Conservation (phyloP, 1,140 invertebrate genomes). For the Zophobas morio region DNA sequence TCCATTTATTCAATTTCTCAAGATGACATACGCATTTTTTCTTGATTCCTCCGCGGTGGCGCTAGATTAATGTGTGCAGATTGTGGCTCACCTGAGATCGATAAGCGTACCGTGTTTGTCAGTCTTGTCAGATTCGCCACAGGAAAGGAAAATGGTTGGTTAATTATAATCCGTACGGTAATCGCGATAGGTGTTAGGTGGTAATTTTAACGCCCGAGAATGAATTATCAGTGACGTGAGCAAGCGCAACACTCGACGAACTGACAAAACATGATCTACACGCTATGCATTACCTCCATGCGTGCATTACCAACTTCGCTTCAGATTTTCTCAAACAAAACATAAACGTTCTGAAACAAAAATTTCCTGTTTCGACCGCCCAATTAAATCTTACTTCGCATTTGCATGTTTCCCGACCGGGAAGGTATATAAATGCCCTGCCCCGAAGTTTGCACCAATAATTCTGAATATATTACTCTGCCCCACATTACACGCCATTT, state of each 20-base stretch:
- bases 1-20: slow-evolving; percentile 49
- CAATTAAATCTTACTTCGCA: slow-evolving; percentile 34
- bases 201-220: slow-evolving; percentile 45
- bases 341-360: slow-evolving; percentile 2
- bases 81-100: slow-evolving; percentile 41
- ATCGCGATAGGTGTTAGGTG: slow-evolving; percentile 39
- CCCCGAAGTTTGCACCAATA: slow-evolving; percentile 35
- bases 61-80: slow-evolving; percentile 48
- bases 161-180: slow-evolving; percentile 45
- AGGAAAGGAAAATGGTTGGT: slow-evolving; percentile 49
- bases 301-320: slow-evolving; percentile 29
- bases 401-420: slow-evolving; percentile 24
- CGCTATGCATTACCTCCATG: slow-evolving; percentile 26
- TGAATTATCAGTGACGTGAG: slow-evolving; percentile 48
- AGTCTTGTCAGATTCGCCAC: slow-evolving; percentile 38
- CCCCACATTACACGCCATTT: slow-evolving; percentile 33
- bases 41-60: slow-evolving; percentile 21
- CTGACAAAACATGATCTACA: slow-evolving; percentile 50
- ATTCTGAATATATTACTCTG: slow-evolving; percentile 31
- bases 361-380: slow-evolving; percentile 31
- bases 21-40: slow-evolving; percentile 45
- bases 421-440: slow-evolving; percentile 23
- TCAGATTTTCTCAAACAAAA: slow-evolving; percentile 29
- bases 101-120: slow-evolving; percentile 36
- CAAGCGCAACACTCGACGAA: slow-evolving; percentile 24